Percentiles rank a stretch among this genome's conserved stretches.
These are phyloP conservation scores for Colossoma macropomum DNA, from an alignment of 2,113 vertebrate genomes.

Conservation along the genomic window DNA sequence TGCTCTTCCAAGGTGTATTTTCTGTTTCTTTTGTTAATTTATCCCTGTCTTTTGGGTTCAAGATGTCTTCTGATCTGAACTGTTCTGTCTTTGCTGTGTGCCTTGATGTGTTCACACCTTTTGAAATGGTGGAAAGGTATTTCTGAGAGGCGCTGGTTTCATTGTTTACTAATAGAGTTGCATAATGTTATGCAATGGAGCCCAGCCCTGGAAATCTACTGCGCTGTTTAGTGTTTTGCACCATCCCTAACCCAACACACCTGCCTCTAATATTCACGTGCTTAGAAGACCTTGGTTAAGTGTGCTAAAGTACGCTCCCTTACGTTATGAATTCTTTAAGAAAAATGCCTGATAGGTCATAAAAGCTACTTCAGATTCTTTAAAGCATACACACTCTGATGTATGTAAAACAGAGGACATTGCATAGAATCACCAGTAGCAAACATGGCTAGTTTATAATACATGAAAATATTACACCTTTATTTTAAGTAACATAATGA, in stretches of 20 bases:
- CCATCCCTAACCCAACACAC: slow-evolving; percentile 5
- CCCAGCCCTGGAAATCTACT: background rate
- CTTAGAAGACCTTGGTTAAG: background rate
- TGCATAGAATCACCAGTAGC: background rate
- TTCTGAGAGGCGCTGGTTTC: background rate
- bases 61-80: background rate
- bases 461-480: background rate
- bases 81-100: background rate
- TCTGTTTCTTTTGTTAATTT: background rate
- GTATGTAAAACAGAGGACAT: background rate
- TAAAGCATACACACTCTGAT: background rate
- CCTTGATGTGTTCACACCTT: background rate
- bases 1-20: background rate
- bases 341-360: background rate
- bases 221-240: background rate
- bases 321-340: background rate
- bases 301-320: background rate
- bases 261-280: background rate
- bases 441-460: background rate
- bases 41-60: background rate
- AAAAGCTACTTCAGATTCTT: background rate
- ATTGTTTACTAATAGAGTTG: background rate
- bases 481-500: background rate
- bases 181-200: background rate
- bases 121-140: background rate